phyloP scores from a whole-genome alignment of 2,113 vertebrate genomes.

The Ovis canadensis region DNA sequence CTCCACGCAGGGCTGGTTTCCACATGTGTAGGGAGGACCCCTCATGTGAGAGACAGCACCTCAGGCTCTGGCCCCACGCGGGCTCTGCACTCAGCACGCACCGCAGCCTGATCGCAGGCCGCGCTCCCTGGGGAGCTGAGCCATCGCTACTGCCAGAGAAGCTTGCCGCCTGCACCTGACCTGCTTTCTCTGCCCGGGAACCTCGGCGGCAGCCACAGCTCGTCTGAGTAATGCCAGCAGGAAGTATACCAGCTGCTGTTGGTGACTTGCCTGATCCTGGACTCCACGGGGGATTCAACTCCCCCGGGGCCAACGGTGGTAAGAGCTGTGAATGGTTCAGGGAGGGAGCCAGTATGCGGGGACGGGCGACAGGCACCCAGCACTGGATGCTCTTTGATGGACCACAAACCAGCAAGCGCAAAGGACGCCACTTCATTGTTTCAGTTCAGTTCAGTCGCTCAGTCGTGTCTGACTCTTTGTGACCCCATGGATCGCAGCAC shows the following conservation, averaged over 20 bases:
- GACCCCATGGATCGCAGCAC: too few relatives aligned
- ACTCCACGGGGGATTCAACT: neutral
- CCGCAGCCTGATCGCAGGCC: rapidly evolving
- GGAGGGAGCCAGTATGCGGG: neutral
- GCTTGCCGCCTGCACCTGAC: neutral
- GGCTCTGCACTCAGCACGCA: neutral
- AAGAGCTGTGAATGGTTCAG: neutral
- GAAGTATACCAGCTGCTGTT: neutral
- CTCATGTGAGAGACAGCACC: neutral
- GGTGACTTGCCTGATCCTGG: neutral
- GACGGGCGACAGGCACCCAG: neutral
- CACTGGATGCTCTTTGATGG: neutral
- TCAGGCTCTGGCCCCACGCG: rapidly evolving
- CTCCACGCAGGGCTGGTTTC: neutral
- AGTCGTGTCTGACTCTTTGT: too few relatives aligned
- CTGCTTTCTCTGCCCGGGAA: neutral
- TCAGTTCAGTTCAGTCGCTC: too few relatives aligned
- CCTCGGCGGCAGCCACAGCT: neutral
- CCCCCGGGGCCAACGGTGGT: neutral
- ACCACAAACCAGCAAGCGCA: neutral
- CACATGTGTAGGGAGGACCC: rapidly evolving
- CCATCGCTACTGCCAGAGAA: too few relatives aligned
- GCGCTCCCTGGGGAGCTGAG: neutral
- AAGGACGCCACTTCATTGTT: neutral
- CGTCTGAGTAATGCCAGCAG: neutral